Base-by-base conservation (phyloP, 2,797 vertebrate species). In the Staurois parvus region DNA sequence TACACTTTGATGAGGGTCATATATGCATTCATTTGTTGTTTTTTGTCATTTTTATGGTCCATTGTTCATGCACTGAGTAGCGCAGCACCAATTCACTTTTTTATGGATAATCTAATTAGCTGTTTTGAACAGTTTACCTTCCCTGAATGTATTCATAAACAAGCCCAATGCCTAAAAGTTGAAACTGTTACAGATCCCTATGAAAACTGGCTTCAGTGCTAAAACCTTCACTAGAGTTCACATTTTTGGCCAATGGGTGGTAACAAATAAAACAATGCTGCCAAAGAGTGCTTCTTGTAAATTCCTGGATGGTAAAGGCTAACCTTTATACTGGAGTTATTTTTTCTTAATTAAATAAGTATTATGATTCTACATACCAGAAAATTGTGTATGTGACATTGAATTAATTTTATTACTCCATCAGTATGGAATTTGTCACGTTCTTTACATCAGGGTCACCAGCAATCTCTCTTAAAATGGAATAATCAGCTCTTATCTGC, bases 401-500 rank as follows among this genome's bases (percentile, higher is more conserved):
- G 64, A 66, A 66, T 26, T 66, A 29, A 28, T 66, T 66, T 26
- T 29, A 26, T 66, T 12, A 26, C 26, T 29, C 26, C 64, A 66
- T 29, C 64, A 28, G 12, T 66, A 29, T 66, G 64, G 64, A 64
- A 66, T 66, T 66, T 66, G 64, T 42, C 29, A 79, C 29, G 11
- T 48, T 67, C 59, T 28, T 34, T 32, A 67, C 19, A 56, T 80
- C 12, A 26, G 48, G 64, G 45, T n/a, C 68, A 56, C 42, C 45
- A 59, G 26, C 45, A 59, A 26, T 45, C 29, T 45, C 67, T 37
- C 19, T 81, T 26, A 37, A 70, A 56, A n/a, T 28, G 68, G 30
- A 72, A 72, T 72, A 72, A 81, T 72, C 67, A 72, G 79, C 68
- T 81, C 30, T 28, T 59, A 56, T 10, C 8, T 72, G 79, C 67